Base-by-base conservation (phyloP, 2,888 invertebrate species). In the Keiferia lycopersicella region DNA sequence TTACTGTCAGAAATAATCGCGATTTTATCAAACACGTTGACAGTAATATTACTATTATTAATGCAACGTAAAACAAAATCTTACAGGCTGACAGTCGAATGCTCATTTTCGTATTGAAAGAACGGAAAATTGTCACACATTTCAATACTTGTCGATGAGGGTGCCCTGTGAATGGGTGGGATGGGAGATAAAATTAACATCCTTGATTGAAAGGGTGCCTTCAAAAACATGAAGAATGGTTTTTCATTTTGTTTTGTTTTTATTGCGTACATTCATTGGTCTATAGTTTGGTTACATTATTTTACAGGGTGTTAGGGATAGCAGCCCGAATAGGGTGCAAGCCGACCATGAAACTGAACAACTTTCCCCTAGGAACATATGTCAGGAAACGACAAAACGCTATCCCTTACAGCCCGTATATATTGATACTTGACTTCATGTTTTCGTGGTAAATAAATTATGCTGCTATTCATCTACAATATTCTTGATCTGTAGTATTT, bases 61-160 rank as follows among this genome's bases (percentile, higher is more conserved):
- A 16, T 56, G 26, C 56, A 34, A 16, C 16, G 3, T 16, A 2
- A 56, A 16, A 56, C 56, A 56, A 56, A 34, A n/a, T 22, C 51
- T 22, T 11, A 14, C 22, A 14, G 6, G 34, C 34, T 56, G 56
- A 56, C 30, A 56, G 26, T 56, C 26, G 30, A 34, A 56, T 30
- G 26, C 34, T n/a, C 26, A 34, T 26, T 30, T 53, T 53, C 30
- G 53, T 56, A n/a, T 34, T 56, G 16, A 56, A 34, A 56, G 26
- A 56, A 22, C 22, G 51, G 51, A 56, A 56, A 56, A 56, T 34
- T 56, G 56, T 56, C 56, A 56, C 11, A 56, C 56, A 34, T 56
- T 56, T 34, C 56, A 56, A 56, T 34, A 26, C 34, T 30, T 16
- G 26, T 14, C 34, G 34, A 56, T 16, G n/a, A 16, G 30, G 14